phyloP scores from a whole-genome alignment of 2,888 invertebrate genomes.

The Ophioninae sp. region DNA sequence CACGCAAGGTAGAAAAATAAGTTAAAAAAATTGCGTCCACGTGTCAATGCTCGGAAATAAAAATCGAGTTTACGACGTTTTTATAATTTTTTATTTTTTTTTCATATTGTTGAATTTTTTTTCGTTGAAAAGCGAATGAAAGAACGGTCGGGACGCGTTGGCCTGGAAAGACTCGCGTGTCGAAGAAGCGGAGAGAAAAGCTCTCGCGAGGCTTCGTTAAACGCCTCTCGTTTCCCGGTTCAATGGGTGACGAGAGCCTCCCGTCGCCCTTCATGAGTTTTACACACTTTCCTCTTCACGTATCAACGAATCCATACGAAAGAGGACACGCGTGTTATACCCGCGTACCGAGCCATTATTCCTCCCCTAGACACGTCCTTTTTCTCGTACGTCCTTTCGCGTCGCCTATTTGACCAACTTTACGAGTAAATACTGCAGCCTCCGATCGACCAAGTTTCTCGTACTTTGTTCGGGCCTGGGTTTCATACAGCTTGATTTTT shows the following conservation, averaged over 20 bases:
- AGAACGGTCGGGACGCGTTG: background rate
- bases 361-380: conserved; percentile 4
- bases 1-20: too few relatives aligned
- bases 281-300: conserved; percentile 19
- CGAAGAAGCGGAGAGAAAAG: conserved; percentile 16
- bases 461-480: conserved; percentile 6
- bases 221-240: conserved; percentile 69
- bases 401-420: conserved; percentile 30
- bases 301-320: conserved; percentile 19
- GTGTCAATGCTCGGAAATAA: too few relatives aligned
- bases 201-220: conserved; percentile 67
- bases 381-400: background rate
- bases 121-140: background rate
- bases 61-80: too few relatives aligned
- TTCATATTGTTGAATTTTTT: background rate
- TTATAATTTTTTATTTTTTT: background rate
- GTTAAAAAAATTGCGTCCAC: too few relatives aligned
- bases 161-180: conserved; percentile 9
- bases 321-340: background rate
- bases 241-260: conserved; percentile 71
- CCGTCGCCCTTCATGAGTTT: conserved; percentile 46
- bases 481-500: background rate
- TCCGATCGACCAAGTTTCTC: conserved; percentile 11
- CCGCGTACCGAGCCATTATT: background rate
- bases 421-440: background rate